Base-by-base conservation (phyloP, 2,113 vertebrate species). In the Lonchura striata region DNA sequence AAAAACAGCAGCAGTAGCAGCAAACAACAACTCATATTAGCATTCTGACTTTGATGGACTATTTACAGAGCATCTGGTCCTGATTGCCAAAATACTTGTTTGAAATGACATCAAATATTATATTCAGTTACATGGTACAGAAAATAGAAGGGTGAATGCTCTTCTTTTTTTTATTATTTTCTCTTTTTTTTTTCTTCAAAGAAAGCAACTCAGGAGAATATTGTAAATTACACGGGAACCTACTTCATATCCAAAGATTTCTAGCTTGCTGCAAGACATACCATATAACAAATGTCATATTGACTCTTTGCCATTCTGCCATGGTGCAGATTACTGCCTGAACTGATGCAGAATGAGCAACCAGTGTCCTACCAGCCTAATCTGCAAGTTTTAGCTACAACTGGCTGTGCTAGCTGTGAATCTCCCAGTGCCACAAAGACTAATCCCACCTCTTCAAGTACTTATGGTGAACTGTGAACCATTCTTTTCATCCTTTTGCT, bases 21-120 rank as follows among this genome's bases (percentile, higher is more conserved):
- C 49, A 83, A 77, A 70, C 20, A 91, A 37, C 65, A 94, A 83
- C 27, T 90, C 72, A 50, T 25, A 69, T 95, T 92, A 86, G 27
- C 63, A 54, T 88, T 81, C 56, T 90, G 76, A 90, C 82, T 93
- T 94, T 88, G 86, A 92, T 78, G 68, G 79, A 63, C 68, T 83
- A n/a, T 81, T 95, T 92, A 53, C 27, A 8, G 18, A 92, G 20
- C 83, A 84, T 86, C 78, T 89, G 91, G 49, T 91, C 52, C 53
- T 53, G 24, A 64, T 68, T 95, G 65, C 31, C 60, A 95, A 76
- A 46, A 92, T 10, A 4, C 23, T 68, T 88, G 27, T 72, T 95
- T 78, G 46, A 94, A 86, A 94, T 92, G 76, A 95, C 74, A 31
- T 82, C n/a, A 79, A 64, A 35, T 89, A 76, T 60, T 84, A 37